Evolutionary conservation across 2,888 invertebrate genomes (phyloP), one percentile per base, ranked within the genome.

Genomic region (Idaea dimidiata): DNA sequence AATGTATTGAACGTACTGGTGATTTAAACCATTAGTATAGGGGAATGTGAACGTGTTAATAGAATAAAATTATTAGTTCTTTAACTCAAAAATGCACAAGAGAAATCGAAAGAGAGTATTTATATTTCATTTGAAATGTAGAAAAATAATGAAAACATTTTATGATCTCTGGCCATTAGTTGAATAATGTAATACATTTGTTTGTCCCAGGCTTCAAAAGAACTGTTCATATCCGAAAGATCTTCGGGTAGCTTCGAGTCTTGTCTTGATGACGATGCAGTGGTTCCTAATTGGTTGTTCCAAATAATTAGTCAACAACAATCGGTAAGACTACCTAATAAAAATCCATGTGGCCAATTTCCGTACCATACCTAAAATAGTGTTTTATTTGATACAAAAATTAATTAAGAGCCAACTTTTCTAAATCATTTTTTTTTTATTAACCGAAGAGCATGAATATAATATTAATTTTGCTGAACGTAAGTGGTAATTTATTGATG

Each of bases 201-300:
- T 59, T n/a, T n/a, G 60, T 78, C 75, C 5, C 70, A 91, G 91
- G 81, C 82, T 6, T 89, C 91, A 16, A 91, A 91, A 76, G 90
- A 91, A 77, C 65, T 91, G 32, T 83, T 86, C 16, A 72, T 87
- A 60, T 88, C 91, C 0, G 86, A 86, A 0, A 76, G 88, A 67
- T 89, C 90, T 0, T 88, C 91, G 1, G 80, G 74, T 14, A 89
- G 86, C 60, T 90, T 80, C 62, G 82, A 81, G 63, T 87, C 91
- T 0, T 88, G 88, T 70, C 62, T 86, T 31, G 86, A 89, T 4
- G 90, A 91, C 18, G 91, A 90, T 18, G 66, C 78, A 1, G 78
- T 84, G 31, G 86, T 91, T 3, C 91, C 91, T 0, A 80, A 84
- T 72, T 92, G 91, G 91, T 77, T 92, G 60, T 92, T 89, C 69